Percentiles rank a stretch among this genome's conserved stretches.
Evolutionary conservation across 2,888 invertebrate genomes (phyloP).

Genomic region (Oxytorus armatus): DNA sequence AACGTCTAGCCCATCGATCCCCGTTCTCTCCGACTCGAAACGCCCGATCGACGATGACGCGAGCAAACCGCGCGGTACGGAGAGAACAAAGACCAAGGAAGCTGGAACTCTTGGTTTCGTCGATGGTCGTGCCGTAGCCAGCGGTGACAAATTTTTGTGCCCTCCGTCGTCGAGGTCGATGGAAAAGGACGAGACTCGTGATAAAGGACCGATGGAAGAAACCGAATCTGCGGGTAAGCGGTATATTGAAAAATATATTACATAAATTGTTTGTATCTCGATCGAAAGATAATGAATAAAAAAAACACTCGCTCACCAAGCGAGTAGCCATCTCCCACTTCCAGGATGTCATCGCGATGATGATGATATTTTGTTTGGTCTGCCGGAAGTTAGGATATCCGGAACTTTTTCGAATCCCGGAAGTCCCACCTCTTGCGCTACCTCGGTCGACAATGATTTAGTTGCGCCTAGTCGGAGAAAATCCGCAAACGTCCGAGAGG

Average conservation of each 20-base stretch:
- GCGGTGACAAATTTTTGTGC: conserved; percentile 35
- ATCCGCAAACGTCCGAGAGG: neutral
- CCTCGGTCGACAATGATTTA: conserved; percentile 45
- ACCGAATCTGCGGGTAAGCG: conserved; percentile 32
- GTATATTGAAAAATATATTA: neutral
- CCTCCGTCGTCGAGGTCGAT: conserved; percentile 38
- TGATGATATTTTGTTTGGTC: conserved; percentile 74
- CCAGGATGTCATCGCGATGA: conserved; percentile 58
- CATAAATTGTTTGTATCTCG: neutral
- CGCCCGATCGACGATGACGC: neutral
- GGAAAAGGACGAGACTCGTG: conserved; percentile 26
- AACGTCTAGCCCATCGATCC: neutral
- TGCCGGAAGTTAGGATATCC: conserved; percentile 77
- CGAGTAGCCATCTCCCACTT: conserved; percentile 35
- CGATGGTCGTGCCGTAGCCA: conserved; percentile 30
- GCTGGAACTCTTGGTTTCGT: conserved; percentile 54
- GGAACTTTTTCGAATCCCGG: conserved; percentile 72
- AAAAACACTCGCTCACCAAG: conserved; percentile 46
- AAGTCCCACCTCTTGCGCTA: conserved; percentile 51
- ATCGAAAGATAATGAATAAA: conserved; percentile 9
- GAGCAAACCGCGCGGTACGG: conserved; percentile 1
- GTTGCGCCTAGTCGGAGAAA: conserved; percentile 4
- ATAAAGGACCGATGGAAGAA: neutral
- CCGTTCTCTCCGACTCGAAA: neutral
- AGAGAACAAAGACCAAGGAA: neutral